Evolutionary conservation across 2,113 vertebrate genomes (phyloP), one percentile per base, ranked within the genome.

Genomic region (Gadus chalcogrammus): DNA sequence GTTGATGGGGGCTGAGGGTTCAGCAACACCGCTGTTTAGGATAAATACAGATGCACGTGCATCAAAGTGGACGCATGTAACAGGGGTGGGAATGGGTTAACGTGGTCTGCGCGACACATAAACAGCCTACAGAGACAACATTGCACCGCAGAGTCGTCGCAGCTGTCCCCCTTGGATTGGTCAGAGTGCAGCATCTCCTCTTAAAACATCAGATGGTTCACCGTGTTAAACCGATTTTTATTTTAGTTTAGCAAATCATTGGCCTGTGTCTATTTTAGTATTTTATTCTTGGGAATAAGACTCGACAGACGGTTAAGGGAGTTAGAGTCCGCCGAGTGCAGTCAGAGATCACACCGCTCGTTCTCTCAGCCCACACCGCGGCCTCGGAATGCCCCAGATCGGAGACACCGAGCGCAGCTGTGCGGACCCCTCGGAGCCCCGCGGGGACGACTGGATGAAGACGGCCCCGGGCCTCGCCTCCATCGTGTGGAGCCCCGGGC

Each of bases 401-500:
- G 20, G 9, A 4, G 22, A 24, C 60, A 61, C 11, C 3, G 13
- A 61, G 20, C 7, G 60, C 20, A 24, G 13, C 74, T 67, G 11
- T 79, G 71, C 35, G 79, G 79, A 84, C 74, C 52, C 48, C 74
- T 42, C 35, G 65, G 71, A 78, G 38, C 66, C 28, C n/a, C 1
- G 24, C 2, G 17, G 16, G 17, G 63, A 79, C 55, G 75, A 74
- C 61, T 77, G 79, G 28, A n/a, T n/a, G 71, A 68, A 70, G 15
- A 24, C 28, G 15, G 24, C 56, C 59, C 65, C 68, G 1, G 69
- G 74, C 67, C 52, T 79, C 0, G 73, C 65, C 9, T 83, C 71
- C 0, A 55, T 75, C 0, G 65, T 79, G 79, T 76, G 76, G 79
- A 81, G 81, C 69, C 79, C 74, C 8, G 82, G 79, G 72, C 75